Conservation (phyloP, 2,888 invertebrate species). For the Gandaritis pyraliata region DNA sequence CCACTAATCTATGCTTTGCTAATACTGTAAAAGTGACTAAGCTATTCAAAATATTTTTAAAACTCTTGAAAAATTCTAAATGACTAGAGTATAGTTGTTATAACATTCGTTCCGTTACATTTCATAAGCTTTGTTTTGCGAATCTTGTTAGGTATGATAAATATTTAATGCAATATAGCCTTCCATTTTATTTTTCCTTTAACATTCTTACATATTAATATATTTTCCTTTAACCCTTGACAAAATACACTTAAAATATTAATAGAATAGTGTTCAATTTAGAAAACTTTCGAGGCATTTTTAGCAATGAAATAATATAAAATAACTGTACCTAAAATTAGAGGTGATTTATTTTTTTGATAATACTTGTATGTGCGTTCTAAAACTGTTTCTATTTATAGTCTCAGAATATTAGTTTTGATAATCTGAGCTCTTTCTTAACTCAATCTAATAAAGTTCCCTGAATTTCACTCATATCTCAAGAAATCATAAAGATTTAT, state of each 20-base stretch:
- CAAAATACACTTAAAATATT: not conserved
- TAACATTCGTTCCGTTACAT: slow-evolving; percentile 24
- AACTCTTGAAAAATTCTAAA: slow-evolving; percentile 27
- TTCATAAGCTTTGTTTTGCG: slow-evolving; percentile 18
- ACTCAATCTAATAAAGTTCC: too few relatives aligned
- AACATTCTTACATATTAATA: not conserved
- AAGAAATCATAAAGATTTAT: too few relatives aligned
- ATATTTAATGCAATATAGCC: not conserved
- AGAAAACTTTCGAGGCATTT: too few relatives aligned
- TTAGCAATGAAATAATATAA: too few relatives aligned
- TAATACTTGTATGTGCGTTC: too few relatives aligned
- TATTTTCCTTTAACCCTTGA: not conserved
- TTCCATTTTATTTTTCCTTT: not conserved
- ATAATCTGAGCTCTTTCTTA: too few relatives aligned
- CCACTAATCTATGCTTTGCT: slow-evolving; percentile 32
- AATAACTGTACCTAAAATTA: too few relatives aligned
- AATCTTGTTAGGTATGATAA: not conserved
- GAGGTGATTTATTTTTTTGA: too few relatives aligned
- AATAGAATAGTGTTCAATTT: not conserved
- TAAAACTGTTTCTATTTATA: too few relatives aligned
- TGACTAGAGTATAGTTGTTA: slow-evolving; percentile 19
- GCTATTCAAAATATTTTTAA: slow-evolving; percentile 36
- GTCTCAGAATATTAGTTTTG: too few relatives aligned
- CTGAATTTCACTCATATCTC: too few relatives aligned
- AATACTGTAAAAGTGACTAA: slow-evolving; percentile 43